Conservation (phyloP, 2,797 vertebrate species). For the Linurgus olivaceus region DNA sequence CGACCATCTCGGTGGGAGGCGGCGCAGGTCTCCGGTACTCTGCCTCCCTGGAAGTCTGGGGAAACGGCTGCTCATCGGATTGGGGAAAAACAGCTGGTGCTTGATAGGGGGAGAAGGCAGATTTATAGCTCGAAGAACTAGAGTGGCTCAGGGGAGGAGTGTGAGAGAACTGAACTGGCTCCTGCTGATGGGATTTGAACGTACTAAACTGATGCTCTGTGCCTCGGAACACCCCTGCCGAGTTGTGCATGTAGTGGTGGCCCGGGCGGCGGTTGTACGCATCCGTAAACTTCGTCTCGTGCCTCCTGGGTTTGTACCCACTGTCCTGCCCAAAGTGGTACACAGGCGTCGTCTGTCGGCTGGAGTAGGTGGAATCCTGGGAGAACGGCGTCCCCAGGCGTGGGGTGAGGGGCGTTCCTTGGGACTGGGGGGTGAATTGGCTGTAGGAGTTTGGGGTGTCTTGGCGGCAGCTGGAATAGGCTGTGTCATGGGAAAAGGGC, state of each 20-base stretch:
- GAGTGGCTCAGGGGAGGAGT: slow-evolving; percentile 79
- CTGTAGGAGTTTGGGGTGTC: slow-evolving; percentile 94
- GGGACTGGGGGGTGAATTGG: slow-evolving; percentile 88
- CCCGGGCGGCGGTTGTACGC: slow-evolving; percentile 94
- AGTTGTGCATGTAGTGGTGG: slow-evolving; percentile 90
- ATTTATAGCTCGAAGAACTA: slow-evolving; percentile 81
- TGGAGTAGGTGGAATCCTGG: slow-evolving; percentile 95
- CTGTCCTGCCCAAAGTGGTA: slow-evolving; percentile 87
- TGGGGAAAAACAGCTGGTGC: slow-evolving; percentile 79
- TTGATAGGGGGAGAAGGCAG: slow-evolving; percentile 92
- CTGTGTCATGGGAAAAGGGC: slow-evolving; percentile 92
- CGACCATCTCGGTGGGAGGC: slow-evolving; percentile 66
- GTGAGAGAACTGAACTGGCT: slow-evolving; percentile 83
- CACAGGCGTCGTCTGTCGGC: slow-evolving; percentile 91
- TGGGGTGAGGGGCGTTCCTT: slow-evolving; percentile 91
- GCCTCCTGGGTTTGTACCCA: slow-evolving; percentile 87
- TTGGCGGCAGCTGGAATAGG: slow-evolving; percentile 93
- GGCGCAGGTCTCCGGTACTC: slow-evolving; percentile 86
- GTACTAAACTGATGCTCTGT: slow-evolving; percentile 73
- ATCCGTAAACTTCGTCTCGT: slow-evolving; percentile 93
- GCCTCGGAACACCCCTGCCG: slow-evolving; percentile 71
- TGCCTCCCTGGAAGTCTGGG: slow-evolving; percentile 75
- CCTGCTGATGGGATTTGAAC: slow-evolving; percentile 79
- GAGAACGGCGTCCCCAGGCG: slow-evolving; percentile 93
- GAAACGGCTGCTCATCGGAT: slow-evolving; percentile 70